Evolutionary conservation across 2,797 vertebrate species (phyloP), one percentile per base, ranked within the genome.

Genomic region (Aplochiton taeniatus): DNA sequence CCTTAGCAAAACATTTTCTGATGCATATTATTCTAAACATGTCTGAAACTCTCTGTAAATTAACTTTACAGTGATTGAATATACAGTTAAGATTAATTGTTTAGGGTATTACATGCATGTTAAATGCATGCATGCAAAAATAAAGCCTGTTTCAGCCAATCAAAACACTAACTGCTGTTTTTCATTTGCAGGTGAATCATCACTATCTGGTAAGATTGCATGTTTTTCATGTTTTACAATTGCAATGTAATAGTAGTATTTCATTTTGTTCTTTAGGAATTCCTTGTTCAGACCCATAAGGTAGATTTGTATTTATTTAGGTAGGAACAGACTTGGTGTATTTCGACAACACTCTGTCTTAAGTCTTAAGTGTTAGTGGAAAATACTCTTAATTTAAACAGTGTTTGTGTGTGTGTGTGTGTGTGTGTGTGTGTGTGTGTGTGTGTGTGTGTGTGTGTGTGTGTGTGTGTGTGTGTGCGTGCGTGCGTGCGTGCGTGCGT

Each of bases 141-240:
- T 16, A 49, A 16, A 10, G 45, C 19, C 47, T n/a, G 19, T 9
- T 50, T n/a, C n/a, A n/a, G n/a, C 14, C 49, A 18, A 51, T 41
- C 31, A 16, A 59, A 59, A 17, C 17, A 17, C 17, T 12, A 18
- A 50, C 46, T 70, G 50, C 50, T 65, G 54, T 56, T 48, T 65
- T 70, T 66, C 60, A 64, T 42, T 66, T 65, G 55, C 72, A 74
- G 72, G 63, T 11, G 68, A 74, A 16, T 58, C 68, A 46, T 74
- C 59, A 14, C 68, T 63, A 58, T 48, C 72, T 46, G 72, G 68
- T 69, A 64, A 69, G 68, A 58, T 46, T 16, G 42, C 53, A 51
- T 61, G 44, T 19, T 58, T 58, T 46, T 6, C 31, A 31, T n/a
- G 31, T 63, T 63, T 43, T 12, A 41, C 18, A 49, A 20, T 41